Conservation (phyloP, 1,140 invertebrate species). For the Aphidius gifuensis region DNA sequence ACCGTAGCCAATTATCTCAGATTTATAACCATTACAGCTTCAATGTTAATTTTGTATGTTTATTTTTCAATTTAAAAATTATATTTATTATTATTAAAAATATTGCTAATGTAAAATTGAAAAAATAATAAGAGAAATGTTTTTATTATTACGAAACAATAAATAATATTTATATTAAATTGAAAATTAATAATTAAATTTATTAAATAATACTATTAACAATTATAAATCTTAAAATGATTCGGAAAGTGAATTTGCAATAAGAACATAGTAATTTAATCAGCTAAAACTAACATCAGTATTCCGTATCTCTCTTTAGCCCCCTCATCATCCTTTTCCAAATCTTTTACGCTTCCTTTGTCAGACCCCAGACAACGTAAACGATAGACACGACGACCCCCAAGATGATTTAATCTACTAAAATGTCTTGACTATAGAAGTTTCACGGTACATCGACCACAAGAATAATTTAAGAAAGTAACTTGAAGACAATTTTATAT, state of each 20-base stretch:
- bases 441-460: conserved; percentile 32
- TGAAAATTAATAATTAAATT: conserved; percentile 44
- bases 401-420: conserved; percentile 55
- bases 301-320: conserved; percentile 36
- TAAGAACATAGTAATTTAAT: conserved; percentile 53
- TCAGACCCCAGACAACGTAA: conserved; percentile 24
- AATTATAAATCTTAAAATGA: conserved; percentile 19
- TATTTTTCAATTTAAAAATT: conserved; percentile 30
- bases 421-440: conserved; percentile 40
- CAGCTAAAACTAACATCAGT: conserved; percentile 56
- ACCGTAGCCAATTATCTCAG: conserved; percentile 51
- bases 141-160: too few species aligned
- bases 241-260: conserved; percentile 45
- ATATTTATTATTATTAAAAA: too few species aligned
- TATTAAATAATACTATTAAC: too few species aligned
- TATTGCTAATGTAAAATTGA: too few species aligned
- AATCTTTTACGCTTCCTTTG: background rate
- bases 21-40: conserved; percentile 45
- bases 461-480: conserved; percentile 45
- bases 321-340: conserved; percentile 34
- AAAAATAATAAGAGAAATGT: too few species aligned
- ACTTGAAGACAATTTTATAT: background rate
- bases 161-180: conserved; percentile 47
- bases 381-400: conserved; percentile 34
- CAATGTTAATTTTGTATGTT: conserved; percentile 23